Conservation (phyloP, 2,113 vertebrate genomes). For the Mixornis gularis region DNA sequence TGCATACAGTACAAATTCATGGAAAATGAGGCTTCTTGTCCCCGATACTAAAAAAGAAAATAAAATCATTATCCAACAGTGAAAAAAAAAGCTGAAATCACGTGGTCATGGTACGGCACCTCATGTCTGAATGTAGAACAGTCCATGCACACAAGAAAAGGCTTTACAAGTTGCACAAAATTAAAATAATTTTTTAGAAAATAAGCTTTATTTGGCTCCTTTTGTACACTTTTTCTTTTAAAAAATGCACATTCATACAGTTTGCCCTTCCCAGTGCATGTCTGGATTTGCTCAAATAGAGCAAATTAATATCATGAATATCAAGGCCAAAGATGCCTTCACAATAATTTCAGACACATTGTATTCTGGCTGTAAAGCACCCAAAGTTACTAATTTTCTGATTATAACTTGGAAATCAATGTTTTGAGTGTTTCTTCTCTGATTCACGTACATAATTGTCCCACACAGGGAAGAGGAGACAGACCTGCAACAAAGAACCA, state of each 20-base stretch:
- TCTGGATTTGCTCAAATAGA: constrained; percentile 9
- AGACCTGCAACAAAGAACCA: constrained; percentile 10
- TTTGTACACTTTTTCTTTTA: constrained; percentile 24
- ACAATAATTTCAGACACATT: background rate
- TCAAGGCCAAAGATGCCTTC: constrained; percentile 9
- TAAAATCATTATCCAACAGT: background rate
- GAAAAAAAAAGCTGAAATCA: background rate
- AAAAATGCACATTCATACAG: constrained; percentile 40
- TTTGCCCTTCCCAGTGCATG: background rate
- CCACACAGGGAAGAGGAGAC: background rate
- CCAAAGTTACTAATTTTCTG: background rate
- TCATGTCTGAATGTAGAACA: background rate
- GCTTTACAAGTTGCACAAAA: background rate
- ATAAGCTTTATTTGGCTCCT: constrained; percentile 72
- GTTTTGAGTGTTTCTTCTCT: background rate
- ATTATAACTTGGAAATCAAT: background rate
- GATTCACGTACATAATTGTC: background rate
- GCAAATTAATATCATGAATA: background rate
- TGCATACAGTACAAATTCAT: background rate
- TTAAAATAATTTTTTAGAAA: constrained; percentile 64
- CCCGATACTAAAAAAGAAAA: background rate
- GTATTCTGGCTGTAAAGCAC: background rate
- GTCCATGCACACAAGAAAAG: background rate
- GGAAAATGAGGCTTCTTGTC: background rate
- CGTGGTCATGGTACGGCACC: background rate